These are phyloP conservation scores for Loxodonta africana DNA, from an alignment of 2,113 vertebrate species.

Conservation along the genomic window DNA sequence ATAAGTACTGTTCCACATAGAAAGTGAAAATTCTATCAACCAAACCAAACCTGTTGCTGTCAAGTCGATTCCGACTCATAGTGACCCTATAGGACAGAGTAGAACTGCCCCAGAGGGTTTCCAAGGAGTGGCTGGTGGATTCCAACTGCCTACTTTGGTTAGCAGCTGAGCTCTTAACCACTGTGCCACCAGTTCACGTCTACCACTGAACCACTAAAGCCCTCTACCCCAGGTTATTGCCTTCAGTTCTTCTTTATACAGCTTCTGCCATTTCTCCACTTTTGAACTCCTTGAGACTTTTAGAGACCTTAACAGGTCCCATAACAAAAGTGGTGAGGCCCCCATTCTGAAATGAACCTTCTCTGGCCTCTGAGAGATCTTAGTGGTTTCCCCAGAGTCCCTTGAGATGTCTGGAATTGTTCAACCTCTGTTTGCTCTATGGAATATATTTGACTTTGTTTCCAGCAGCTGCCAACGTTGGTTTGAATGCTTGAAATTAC, in stretches of 20 bases:
- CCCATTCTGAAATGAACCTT: neutral
- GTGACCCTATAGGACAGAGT: too few species aligned
- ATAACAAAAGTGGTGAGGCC: neutral
- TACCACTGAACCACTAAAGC: neutral
- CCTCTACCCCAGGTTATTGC: neutral
- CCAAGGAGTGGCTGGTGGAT: too few species aligned
- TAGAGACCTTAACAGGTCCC: neutral
- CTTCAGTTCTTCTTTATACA: neutral
- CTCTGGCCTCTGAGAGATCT: neutral
- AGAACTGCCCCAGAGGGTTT: too few species aligned
- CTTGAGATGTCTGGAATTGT: neutral
- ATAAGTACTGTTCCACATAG: neutral
- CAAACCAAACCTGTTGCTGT: too few species aligned
- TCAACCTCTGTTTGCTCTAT: conserved; percentile 2
- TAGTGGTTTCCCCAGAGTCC: neutral
- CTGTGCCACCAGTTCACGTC: too few species aligned
- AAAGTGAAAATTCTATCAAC: neutral
- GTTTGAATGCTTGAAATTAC: conserved; percentile 81
- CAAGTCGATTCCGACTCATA: too few species aligned
- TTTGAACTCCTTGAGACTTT: neutral
- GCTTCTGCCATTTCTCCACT: neutral
- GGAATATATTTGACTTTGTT: conserved; percentile 67
- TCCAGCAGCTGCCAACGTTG: conserved; percentile 76
- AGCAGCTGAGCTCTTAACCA: too few species aligned
- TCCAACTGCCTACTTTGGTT: too few species aligned